A percentile compares a stretch with the other conserved stretches of the same genome.
Evolutionary conservation across 2,113 vertebrate species (phyloP).

Genomic region (Tichodroma muraria): DNA sequence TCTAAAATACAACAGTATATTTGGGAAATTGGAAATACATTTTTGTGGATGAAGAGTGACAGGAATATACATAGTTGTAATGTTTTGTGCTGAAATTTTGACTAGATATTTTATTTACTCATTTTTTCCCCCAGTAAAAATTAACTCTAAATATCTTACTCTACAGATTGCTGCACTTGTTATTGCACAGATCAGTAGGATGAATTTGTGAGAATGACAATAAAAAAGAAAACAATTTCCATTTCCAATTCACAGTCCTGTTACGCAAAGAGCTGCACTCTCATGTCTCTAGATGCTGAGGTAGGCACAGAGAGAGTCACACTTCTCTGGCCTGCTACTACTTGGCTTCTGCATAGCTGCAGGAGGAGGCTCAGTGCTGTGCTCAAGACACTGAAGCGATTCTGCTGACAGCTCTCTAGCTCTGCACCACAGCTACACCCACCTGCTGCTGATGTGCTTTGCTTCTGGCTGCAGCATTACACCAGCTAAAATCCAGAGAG

Average conservation of each 20-base stretch:
- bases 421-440: not conserved
- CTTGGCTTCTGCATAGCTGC: not conserved
- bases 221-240: not conserved
- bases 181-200: not conserved
- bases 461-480: not conserved
- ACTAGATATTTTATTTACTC: not conserved
- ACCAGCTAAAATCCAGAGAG: not conserved
- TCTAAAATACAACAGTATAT: not conserved
- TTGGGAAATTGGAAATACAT: not conserved
- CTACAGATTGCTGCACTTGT: not conserved
- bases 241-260: not conserved
- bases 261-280: not conserved
- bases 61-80: not conserved
- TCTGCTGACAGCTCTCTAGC: not conserved
- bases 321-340: not conserved
- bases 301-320: not conserved
- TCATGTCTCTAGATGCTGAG: not conserved
- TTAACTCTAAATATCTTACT: not conserved
- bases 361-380: not conserved
- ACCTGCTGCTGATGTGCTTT: not conserved
- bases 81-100: not conserved
- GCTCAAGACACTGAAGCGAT: not conserved
- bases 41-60: not conserved
- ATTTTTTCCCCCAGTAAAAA: not conserved
- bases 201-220: not conserved